Evolutionary conservation across 2,113 vertebrate genomes (phyloP).

Genomic region (Larimichthys crocea): DNA sequence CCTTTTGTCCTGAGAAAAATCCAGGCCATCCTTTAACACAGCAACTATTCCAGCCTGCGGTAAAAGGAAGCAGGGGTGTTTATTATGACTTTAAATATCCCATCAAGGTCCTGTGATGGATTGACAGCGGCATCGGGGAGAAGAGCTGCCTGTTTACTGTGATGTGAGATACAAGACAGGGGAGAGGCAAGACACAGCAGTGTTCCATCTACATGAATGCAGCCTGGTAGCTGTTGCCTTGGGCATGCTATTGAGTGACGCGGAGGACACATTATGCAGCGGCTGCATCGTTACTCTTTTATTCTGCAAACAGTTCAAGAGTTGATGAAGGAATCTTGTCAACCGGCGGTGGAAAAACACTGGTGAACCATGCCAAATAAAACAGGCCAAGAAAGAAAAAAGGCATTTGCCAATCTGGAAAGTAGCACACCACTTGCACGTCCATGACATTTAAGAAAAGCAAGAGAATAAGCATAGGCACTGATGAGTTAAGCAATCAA

Average conservation of each 20-base stretch:
- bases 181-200: slow-evolving; percentile 42
- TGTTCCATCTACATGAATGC: slow-evolving; percentile 59
- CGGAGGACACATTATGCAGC: slow-evolving; percentile 64
- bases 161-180: slow-evolving; percentile 45
- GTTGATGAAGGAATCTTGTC: slow-evolving; percentile 35
- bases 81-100: slow-evolving; percentile 63
- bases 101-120: slow-evolving; percentile 64
- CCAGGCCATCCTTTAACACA: slow-evolving; percentile 52
- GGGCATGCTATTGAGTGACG: slow-evolving; percentile 60
- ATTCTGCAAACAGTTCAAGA: slow-evolving; percentile 45
- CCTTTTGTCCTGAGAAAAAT: slow-evolving; percentile 52
- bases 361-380: not conserved
- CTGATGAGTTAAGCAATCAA: not conserved
- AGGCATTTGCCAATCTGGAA: slow-evolving; percentile 1
- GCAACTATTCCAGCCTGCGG: slow-evolving; percentile 42
- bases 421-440: not conserved
- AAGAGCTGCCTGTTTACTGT: slow-evolving; percentile 46
- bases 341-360: slow-evolving; percentile 27
- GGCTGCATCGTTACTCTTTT: slow-evolving; percentile 41
- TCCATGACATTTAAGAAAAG: not conserved
- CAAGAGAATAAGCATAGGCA: slow-evolving; percentile 14
- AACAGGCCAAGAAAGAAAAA: not conserved
- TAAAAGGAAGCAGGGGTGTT: slow-evolving; percentile 42
- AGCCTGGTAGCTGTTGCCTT: slow-evolving; percentile 64
- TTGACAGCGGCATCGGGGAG: slow-evolving; percentile 44